These are phyloP conservation scores for Notocelia uddmanniana DNA, from an alignment of 2,888 invertebrate species.

Conservation along the genomic window DNA sequence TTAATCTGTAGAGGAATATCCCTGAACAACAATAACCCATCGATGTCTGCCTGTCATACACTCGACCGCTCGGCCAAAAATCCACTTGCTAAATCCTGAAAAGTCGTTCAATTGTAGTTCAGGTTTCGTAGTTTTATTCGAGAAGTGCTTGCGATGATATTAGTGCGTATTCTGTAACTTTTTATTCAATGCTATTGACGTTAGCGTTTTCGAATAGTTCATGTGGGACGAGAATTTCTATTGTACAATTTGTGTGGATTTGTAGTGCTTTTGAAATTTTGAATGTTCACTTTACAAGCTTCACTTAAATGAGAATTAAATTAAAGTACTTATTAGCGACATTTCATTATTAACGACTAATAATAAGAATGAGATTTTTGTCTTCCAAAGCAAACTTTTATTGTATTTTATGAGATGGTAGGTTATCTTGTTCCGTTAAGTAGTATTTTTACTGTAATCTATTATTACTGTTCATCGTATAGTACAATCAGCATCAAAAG, in stretches of 20 bases:
- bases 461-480: too few species aligned
- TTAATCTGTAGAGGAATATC: neutral
- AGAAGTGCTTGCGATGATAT: neutral
- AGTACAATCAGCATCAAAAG: too few species aligned
- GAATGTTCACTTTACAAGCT: too few species aligned
- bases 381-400: too few species aligned
- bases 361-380: too few species aligned
- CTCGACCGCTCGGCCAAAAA: neutral
- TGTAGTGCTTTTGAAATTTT: neutral
- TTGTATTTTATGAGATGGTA: too few species aligned
- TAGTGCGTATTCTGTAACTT: neutral
- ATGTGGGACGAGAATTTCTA: neutral
- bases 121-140: neutral
- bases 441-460: too few species aligned
- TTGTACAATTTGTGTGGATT: constrained; percentile 5
- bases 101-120: neutral
- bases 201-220: constrained; percentile 1
- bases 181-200: neutral
- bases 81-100: neutral
- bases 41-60: neutral
- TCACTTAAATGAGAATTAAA: too few species aligned
- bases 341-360: too few species aligned
- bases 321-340: too few species aligned
- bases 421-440: too few species aligned
- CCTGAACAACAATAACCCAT: neutral